Base-by-base conservation (phyloP, 2,797 vertebrate genomes). In the Trematomus bernacchii region DNA sequence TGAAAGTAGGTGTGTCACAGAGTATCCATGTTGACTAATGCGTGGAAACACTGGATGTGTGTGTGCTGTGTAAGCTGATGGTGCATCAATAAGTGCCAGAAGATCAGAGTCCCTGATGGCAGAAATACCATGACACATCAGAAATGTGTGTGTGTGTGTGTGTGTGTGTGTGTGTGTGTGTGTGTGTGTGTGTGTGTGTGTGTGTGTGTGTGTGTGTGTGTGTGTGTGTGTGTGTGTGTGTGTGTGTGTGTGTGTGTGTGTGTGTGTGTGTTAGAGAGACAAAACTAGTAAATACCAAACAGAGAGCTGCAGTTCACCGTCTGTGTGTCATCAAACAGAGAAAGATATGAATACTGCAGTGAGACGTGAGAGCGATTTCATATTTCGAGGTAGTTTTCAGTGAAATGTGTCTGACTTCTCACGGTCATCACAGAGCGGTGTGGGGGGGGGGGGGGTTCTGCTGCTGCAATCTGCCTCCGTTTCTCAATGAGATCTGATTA, bases 381-480 rank as follows among this genome's bases (percentile, higher is more conserved):
- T 79, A 52, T 83, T 85, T 82, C 74, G 61, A 81, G 73, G 60
- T 72, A 44, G 76, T 73, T 83, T 61, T 76, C 71, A 19, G 68
- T 71, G 64, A 81, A 68, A 76, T 80, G 10, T 27, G 23, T 27
- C 63, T 59, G 78, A 73, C 5, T 55, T 71, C 69, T 48, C 73
- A 71, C 3, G 43, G 74, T 78, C 72, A 55, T 52, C 64, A 43
- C 43, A 23, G 66, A 77, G 65, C 18, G 33, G 62, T 55, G 42
- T n/a, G 18, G 54, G 59, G 46, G 30, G 58, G 59, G 46, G 74
- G 23, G 59, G 59, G 8, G 51, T 60, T 73, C 65, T 58, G 78
- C 50, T 66, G 80, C 67, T 67, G 74, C 78, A 77, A 50, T 83
- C 68, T 42, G 59, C 71, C 53, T 81, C 80, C 80, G 78, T 85